Base-by-base conservation (phyloP, 1,140 invertebrate species). In the Marisa cornuarietis region DNA sequence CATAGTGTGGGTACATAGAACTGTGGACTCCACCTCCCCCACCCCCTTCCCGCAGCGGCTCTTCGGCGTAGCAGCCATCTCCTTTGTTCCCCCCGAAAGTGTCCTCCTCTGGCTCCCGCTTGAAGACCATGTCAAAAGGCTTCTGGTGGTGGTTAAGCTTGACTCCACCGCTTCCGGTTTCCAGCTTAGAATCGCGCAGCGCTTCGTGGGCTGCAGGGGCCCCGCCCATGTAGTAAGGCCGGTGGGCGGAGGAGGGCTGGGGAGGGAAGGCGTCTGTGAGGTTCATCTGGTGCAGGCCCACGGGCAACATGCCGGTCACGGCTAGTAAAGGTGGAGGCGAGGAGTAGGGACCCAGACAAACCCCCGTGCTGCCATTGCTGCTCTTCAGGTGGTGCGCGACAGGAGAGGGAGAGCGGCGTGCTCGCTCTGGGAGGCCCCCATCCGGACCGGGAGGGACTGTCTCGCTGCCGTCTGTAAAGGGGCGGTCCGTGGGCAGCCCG, bases 401-500 rank as follows among this genome's bases (percentile, higher is more conserved):
- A 54, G 54, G 69, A 42, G 76, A 62, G 2, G 71, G 49, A 9
- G 71, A 13, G 9, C 26, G 65, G 13, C 52, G 54, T 20, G 66
- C 42, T 7, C 31, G 62, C 20, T 42, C 26, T 54, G 49, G 18
- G 22, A 71, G 51, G 22, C 18, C 58, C 4, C 65, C 49, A 73
- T 51, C 42, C 18, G 51, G 68, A 58, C 54, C 24, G 18, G 51
- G 68, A 18, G 58, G 54, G 63, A 31, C 83, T 80, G 26, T 85
- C 85, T 22, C 16, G 11, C 16, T 18, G 11, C 79, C 78, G 5
- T 79, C 79, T 18, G 78, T 72, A 52, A 85, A 80, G 9, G 78
- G 81, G 61, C 86, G 83, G 26, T 86, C 85, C 2, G 85, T 80
- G 58, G 88, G 85, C 79, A 98, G 96, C 11, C 96, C 96, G 87